Evolutionary conservation across 2,113 vertebrate genomes (phyloP).

Genomic region (Poeciliopsis prolifica): DNA sequence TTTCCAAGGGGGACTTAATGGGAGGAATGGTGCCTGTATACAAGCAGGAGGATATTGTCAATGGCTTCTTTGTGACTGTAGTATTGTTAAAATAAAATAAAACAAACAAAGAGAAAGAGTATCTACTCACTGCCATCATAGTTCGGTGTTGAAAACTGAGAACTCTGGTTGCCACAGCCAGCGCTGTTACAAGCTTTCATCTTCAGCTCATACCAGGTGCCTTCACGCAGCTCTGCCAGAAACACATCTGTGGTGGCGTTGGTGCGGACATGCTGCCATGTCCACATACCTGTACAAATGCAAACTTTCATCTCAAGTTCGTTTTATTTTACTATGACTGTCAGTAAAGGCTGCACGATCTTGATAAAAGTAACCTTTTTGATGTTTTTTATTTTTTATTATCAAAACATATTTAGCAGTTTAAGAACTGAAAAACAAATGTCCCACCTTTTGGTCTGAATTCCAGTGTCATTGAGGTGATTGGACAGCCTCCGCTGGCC

Average conservation of each 20-base stretch:
- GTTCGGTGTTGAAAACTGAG: constrained; percentile 96
- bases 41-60: background rate
- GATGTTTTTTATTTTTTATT: background rate
- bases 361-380: no score
- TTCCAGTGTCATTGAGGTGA: constrained; percentile 89
- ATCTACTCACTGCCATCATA: constrained; percentile 94
- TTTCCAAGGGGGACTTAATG: constrained; percentile 93
- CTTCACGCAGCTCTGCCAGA: constrained; percentile 93
- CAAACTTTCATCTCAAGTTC: background rate
- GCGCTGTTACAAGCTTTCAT: constrained; percentile 99
- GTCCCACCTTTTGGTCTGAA: constrained; percentile 88
- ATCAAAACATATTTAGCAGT: background rate
- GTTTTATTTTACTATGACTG: background rate
- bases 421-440: background rate
- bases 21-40: constrained; percentile 92
- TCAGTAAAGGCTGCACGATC: background rate
- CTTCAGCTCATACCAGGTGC: constrained; percentile 98
- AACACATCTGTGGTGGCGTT: constrained; percentile 92
- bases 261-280: constrained; percentile 92
- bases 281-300: constrained; percentile 83
- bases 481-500: constrained; percentile 96
- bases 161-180: constrained; percentile 94
- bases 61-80: background rate
- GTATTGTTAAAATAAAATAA: background rate
- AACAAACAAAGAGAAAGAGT: background rate